phyloP scores from a whole-genome alignment of 2,888 invertebrate species.

The Netelia fuscicornis region DNA sequence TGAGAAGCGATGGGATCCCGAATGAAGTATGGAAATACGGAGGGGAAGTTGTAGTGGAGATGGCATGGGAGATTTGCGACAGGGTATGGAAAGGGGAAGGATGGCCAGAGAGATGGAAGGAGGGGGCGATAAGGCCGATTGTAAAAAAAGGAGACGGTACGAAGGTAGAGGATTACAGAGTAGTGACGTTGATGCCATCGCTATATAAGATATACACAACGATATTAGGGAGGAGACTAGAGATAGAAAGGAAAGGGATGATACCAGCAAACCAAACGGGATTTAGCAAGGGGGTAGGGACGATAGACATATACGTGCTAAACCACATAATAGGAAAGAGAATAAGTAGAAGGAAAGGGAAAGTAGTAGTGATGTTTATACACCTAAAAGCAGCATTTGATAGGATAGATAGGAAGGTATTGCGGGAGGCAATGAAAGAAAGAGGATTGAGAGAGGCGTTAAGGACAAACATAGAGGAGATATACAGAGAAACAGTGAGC shows the following conservation, averaged over 20 bases:
- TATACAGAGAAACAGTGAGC: conserved; percentile 57
- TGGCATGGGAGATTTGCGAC: too few species aligned
- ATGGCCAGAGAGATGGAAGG: too few species aligned
- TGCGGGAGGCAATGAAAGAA: conserved; percentile 31
- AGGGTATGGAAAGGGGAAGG: too few species aligned
- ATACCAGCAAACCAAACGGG: conserved; percentile 66
- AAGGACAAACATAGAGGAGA: conserved; percentile 44
- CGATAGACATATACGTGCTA: conserved; percentile 61
- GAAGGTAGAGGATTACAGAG: background rate
- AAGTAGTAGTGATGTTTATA: conserved; percentile 34
- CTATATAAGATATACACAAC: conserved; percentile 68
- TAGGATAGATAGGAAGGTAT: conserved; percentile 17
- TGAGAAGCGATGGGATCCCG: too few species aligned
- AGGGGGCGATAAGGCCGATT: too few species aligned
- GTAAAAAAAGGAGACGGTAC: too few species aligned
- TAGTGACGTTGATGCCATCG: conserved; percentile 66
- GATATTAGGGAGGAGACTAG: conserved; percentile 62
- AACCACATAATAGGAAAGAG: conserved; percentile 39
- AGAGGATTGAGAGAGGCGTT: conserved; percentile 27
- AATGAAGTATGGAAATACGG: too few species aligned
- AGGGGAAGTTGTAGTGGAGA: too few species aligned
- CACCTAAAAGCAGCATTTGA: conserved; percentile 48
- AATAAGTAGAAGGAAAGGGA: conserved; percentile 27
- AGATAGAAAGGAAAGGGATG: conserved; percentile 42
- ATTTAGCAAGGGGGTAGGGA: conserved; percentile 61